Evolutionary conservation across 2,113 vertebrate species (phyloP).

Genomic region (Picathartes gymnocephalus): DNA sequence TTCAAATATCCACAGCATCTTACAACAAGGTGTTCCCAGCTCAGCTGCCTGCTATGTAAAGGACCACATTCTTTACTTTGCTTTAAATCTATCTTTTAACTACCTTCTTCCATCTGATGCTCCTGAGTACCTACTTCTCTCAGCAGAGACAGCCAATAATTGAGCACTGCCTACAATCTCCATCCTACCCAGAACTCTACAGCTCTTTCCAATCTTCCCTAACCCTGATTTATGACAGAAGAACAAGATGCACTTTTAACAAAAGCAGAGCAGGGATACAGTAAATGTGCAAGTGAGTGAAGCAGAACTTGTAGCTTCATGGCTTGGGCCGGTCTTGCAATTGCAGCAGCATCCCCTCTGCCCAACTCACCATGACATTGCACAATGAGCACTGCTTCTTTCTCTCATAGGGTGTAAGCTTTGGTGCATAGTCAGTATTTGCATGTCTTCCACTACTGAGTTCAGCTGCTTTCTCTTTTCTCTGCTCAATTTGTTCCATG

Average conservation of each 20-base stretch:
- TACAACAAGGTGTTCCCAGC: neutral
- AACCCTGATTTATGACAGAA: neutral
- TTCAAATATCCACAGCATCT: neutral
- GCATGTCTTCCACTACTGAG: conserved; percentile 96
- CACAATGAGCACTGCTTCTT: conserved; percentile 96
- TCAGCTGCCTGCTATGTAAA: neutral
- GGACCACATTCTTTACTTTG: neutral
- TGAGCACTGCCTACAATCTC: neutral
- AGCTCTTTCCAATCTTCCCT: neutral
- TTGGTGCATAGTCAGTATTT: conserved; percentile 95
- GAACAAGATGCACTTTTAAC: neutral
- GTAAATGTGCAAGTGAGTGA: neutral
- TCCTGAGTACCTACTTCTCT: neutral
- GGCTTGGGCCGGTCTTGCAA: neutral
- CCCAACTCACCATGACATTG: conserved; percentile 79
- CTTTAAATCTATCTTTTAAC: neutral
- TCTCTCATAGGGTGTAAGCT: conserved; percentile 93
- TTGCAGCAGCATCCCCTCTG: neutral
- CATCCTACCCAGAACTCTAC: neutral
- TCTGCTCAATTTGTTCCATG: conserved; percentile 98
- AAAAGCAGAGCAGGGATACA: neutral
- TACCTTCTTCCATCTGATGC: neutral
- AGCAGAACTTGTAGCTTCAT: neutral
- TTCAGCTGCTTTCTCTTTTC: conserved; percentile 97
- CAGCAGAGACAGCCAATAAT: neutral